A percentile compares a stretch with the other conserved stretches of the same genome.
Evolutionary conservation across 2,888 invertebrate species (phyloP).

Genomic region (Nemapogon koenigi): DNA sequence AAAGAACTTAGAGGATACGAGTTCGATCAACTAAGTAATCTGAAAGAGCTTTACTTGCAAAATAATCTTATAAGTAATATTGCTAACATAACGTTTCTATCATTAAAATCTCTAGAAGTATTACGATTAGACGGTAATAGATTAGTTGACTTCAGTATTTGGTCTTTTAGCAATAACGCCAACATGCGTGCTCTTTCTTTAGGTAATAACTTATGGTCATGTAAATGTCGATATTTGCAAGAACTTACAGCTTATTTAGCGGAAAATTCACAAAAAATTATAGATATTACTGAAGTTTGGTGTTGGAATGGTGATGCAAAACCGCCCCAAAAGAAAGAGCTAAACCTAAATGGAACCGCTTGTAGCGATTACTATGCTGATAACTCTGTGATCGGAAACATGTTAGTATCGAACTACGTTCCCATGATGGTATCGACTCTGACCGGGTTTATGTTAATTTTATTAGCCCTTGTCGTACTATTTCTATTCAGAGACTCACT

Average conservation of each 20-base stretch:
- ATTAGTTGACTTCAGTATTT: constrained; percentile 79
- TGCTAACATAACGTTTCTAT: constrained; percentile 79
- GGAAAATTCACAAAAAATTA: constrained; percentile 80
- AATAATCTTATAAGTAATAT: constrained; percentile 83
- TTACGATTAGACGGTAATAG: constrained; percentile 86
- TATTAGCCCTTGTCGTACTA: constrained; percentile 77
- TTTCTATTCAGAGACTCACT: constrained; percentile 88
- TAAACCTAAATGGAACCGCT: constrained; percentile 84
- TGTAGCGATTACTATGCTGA: constrained; percentile 88
- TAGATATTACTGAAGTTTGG: constrained; percentile 80
- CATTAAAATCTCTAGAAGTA: constrained; percentile 78
- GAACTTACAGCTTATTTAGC: constrained; percentile 83
- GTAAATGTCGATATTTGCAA: constrained; percentile 88
- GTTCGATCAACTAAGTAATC: constrained; percentile 79
- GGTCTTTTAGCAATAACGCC: constrained; percentile 73
- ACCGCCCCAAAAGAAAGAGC: constrained; percentile 77
- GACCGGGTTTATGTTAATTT: constrained; percentile 77
- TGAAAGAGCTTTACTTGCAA: constrained; percentile 85
- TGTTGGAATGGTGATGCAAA: constrained; percentile 80
- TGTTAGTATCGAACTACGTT: constrained; percentile 83
- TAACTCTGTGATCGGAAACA: constrained; percentile 81
- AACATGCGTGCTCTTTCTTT: constrained; percentile 78
- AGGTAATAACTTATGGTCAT: constrained; percentile 88
- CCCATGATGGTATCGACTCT: constrained; percentile 83
- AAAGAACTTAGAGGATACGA: constrained; percentile 82